Conservation (phyloP, 2,797 vertebrate genomes). For the Urophycis tenuis region DNA sequence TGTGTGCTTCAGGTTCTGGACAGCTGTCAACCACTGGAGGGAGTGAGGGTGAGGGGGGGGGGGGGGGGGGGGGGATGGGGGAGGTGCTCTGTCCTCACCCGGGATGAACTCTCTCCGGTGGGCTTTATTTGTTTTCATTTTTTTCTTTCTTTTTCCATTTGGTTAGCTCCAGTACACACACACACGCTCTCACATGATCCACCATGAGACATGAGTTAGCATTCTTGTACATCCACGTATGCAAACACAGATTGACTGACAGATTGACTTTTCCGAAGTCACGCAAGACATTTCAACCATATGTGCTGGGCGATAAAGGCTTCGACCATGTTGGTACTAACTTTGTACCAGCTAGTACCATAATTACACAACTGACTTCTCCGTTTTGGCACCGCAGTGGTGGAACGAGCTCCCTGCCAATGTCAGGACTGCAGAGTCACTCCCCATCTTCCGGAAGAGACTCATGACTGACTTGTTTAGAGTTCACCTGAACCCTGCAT, state of each 20-base stretch:
- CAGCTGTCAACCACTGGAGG: conserved; percentile 16
- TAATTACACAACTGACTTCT: too few species aligned
- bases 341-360: not conserved
- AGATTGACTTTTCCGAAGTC: not conserved
- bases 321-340: not conserved
- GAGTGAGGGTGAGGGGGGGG: not conserved
- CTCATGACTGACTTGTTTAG: too few species aligned
- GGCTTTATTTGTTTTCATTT: not conserved
- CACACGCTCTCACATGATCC: not conserved
- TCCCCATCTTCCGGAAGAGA: too few species aligned
- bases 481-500: too few species aligned
- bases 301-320: not conserved
- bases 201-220: not conserved
- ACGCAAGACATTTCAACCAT: not conserved
- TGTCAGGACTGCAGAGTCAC: too few species aligned
- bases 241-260: too few species aligned
- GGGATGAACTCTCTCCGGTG: not conserved
- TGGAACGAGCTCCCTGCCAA: too few species aligned
- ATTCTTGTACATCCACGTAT: too few species aligned
- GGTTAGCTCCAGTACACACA: not conserved
- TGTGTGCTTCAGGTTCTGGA: conserved; percentile 42
- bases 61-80: conserved; percentile 33
- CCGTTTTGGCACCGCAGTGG: too few species aligned
- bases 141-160: not conserved
- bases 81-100: not conserved